These are phyloP conservation scores for Taenaris catops DNA, from an alignment of 2,888 invertebrate genomes.

Conservation along the genomic window DNA sequence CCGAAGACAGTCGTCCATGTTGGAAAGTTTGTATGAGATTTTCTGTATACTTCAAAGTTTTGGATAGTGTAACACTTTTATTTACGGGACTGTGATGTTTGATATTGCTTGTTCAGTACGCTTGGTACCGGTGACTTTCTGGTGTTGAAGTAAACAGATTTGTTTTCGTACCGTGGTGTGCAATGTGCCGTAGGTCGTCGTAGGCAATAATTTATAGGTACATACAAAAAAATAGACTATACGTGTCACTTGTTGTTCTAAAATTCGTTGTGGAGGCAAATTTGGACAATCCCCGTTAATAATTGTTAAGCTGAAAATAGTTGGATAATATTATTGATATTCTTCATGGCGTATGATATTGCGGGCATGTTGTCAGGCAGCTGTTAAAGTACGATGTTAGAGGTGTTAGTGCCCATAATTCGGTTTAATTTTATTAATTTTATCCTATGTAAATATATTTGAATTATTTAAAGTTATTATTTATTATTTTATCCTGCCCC, in stretches of 20 bases:
- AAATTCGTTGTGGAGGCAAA: slow-evolving; percentile 31
- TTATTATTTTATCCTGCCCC: slow-evolving; percentile 14
- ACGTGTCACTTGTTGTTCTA: slow-evolving; percentile 30
- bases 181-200: slow-evolving; percentile 22
- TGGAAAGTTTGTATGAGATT: slow-evolving; percentile 4
- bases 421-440: slow-evolving; percentile 15
- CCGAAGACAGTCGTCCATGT: background rate
- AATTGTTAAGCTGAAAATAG: too few relatives aligned
- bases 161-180: slow-evolving; percentile 17
- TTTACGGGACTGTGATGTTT: slow-evolving; percentile 15
- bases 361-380: slow-evolving; percentile 55
- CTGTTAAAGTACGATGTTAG: slow-evolving; percentile 50
- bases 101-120: slow-evolving; percentile 5
- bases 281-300: too few relatives aligned
- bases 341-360: slow-evolving; percentile 37
- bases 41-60: slow-evolving; percentile 10
- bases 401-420: slow-evolving; percentile 36
- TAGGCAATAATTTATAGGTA: slow-evolving; percentile 23
- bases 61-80: slow-evolving; percentile 2
- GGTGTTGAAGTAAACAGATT: slow-evolving; percentile 10
- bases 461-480: slow-evolving; percentile 16
- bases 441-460: slow-evolving; percentile 7
- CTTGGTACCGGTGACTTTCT: background rate
- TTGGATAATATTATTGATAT: slow-evolving; percentile 21
- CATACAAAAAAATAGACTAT: slow-evolving; percentile 26